Percentiles rank a stretch among this genome's conserved stretches.
phyloP scores from a whole-genome alignment of 2,888 invertebrate species.

The Philhelius pedissequus region DNA sequence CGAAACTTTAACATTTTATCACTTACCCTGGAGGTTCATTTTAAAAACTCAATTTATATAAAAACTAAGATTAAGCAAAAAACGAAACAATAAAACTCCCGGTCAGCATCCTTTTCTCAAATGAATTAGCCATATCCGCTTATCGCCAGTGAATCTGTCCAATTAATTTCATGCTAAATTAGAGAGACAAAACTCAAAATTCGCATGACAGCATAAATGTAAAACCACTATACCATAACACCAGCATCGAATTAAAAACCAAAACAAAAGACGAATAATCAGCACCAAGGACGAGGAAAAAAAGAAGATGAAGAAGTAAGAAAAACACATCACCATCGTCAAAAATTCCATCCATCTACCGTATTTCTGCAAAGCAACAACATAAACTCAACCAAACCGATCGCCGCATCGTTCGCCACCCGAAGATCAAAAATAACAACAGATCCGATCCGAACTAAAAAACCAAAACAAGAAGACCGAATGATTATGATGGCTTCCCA shows the following conservation, averaged over 20 bases:
- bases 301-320: not conserved
- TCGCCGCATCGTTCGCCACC: not conserved
- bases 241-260: not conserved
- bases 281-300: not conserved
- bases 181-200: constrained; percentile 66
- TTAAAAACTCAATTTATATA: constrained; percentile 41
- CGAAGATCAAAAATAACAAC: not conserved
- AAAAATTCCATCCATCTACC: constrained; percentile 40
- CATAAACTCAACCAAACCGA: not conserved
- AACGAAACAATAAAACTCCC: not conserved
- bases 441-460: constrained; percentile 19
- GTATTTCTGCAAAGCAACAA: not conserved
- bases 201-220: constrained; percentile 63
- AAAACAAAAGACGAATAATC: not conserved
- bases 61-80: not conserved
- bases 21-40: not conserved
- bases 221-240: constrained; percentile 18
- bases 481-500: constrained; percentile 62
- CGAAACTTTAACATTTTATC: not conserved
- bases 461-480: constrained; percentile 41
- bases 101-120: constrained; percentile 15
- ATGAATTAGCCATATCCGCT: constrained; percentile 62
- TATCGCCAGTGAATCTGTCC: constrained; percentile 65
- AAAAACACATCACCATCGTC: constrained; percentile 3
- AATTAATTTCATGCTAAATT: constrained; percentile 68